phyloP scores from a whole-genome alignment of 2,797 vertebrate genomes.

The Poeciliopsis turneri region DNA sequence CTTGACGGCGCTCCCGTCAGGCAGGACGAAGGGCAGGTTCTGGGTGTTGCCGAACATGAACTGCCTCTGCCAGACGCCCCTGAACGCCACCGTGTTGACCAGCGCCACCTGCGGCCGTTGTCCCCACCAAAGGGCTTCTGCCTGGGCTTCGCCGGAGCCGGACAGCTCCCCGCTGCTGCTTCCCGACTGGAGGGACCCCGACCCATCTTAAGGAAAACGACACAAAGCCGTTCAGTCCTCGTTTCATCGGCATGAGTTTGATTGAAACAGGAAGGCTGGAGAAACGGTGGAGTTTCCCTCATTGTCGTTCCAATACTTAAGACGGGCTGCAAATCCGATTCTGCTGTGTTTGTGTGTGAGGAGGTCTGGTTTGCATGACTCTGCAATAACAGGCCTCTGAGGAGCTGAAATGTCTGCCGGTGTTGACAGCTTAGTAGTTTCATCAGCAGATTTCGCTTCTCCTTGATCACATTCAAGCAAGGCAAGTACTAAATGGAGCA shows the following conservation, averaged over 20 bases:
- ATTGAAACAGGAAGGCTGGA: background rate
- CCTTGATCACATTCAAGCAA: background rate
- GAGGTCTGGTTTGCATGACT: background rate
- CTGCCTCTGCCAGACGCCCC: constrained; percentile 87
- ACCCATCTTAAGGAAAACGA: constrained; percentile 66
- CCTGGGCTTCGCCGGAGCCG: constrained; percentile 60
- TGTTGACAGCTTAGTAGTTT: background rate
- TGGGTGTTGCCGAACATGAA: constrained; percentile 86
- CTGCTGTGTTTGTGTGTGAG: background rate
- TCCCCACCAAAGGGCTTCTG: constrained; percentile 47
- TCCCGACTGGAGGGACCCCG: constrained; percentile 15
- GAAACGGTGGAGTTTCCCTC: background rate
- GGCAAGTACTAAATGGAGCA: background rate
- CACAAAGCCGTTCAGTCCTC: background rate
- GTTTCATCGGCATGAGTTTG: background rate
- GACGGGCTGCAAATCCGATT: background rate
- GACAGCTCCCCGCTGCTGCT: constrained; percentile 68
- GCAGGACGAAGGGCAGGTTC: constrained; percentile 84
- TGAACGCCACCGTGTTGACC: constrained; percentile 87
- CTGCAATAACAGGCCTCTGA: background rate
- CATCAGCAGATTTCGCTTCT: background rate
- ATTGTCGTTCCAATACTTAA: background rate
- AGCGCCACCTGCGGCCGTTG: constrained; percentile 78
- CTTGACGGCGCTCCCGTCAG: constrained; percentile 80
- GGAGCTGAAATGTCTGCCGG: background rate